A percentile compares a stretch with the other conserved stretches of the same genome.
Evolutionary conservation across 2,888 invertebrate genomes (phyloP).

Genomic region (Pherbina coryleti): DNA sequence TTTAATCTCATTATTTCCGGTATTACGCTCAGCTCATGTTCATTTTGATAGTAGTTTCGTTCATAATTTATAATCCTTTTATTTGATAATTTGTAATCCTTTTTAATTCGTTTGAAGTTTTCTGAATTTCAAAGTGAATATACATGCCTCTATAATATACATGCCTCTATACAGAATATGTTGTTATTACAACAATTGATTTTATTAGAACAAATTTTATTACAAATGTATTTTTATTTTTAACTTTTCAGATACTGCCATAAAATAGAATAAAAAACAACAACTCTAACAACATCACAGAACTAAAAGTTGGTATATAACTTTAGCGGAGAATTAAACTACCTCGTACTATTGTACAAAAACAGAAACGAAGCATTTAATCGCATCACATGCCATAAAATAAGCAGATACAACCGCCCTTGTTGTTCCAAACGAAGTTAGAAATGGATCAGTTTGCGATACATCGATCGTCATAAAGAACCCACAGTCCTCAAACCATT

Average conservation of each 20-base stretch:
- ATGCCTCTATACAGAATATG: too few relatives aligned
- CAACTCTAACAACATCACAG: conserved; percentile 35
- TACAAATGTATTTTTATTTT: conserved; percentile 6
- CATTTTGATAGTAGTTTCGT: too few relatives aligned
- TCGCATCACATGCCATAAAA: background rate
- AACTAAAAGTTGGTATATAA: conserved; percentile 18
- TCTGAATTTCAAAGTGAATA: too few relatives aligned
- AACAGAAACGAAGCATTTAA: background rate
- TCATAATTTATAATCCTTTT: too few relatives aligned
- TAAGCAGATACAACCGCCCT: background rate
- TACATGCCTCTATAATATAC: too few relatives aligned
- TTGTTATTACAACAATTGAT: too few relatives aligned
- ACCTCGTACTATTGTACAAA: conserved; percentile 24
- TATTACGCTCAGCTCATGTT: too few relatives aligned
- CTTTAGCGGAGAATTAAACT: background rate
- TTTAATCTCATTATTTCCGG: too few relatives aligned
- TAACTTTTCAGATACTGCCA: conserved; percentile 57
- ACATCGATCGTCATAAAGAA: background rate
- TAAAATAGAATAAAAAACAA: conserved; percentile 50
- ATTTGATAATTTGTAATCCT: too few relatives aligned
- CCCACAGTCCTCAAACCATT: background rate
- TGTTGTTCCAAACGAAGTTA: background rate
- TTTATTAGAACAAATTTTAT: too few relatives aligned
- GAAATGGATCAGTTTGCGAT: background rate
- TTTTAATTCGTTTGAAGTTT: too few relatives aligned